Evolutionary conservation across 2,797 vertebrate genomes (phyloP).

Genomic region (Rallus crepitans): DNA sequence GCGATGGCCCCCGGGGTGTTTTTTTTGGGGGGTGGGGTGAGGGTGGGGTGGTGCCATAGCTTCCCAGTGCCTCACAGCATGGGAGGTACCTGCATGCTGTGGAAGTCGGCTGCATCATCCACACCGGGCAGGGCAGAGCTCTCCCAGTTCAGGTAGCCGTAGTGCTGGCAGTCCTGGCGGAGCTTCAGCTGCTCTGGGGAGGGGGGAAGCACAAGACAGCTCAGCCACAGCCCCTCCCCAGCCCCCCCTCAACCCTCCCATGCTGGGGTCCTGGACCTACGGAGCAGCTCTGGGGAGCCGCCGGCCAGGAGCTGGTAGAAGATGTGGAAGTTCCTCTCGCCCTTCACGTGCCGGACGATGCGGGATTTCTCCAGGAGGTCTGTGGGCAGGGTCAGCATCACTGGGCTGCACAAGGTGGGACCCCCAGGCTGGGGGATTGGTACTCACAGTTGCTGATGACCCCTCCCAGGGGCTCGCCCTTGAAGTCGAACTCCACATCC

Average conservation of each 20-base stretch:
- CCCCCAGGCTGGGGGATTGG: fast-evolving
- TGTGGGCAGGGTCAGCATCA: background rate
- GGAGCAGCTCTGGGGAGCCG: slow-evolving; percentile 73
- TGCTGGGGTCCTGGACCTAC: slow-evolving; percentile 54
- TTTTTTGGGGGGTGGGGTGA: fast-evolving
- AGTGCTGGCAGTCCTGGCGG: slow-evolving; percentile 41
- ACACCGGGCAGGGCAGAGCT: slow-evolving; percentile 32
- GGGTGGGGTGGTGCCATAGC: fast-evolving
- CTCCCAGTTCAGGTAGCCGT: slow-evolving; percentile 72
- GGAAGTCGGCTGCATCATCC: slow-evolving; percentile 77
- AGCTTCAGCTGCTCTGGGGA: slow-evolving; percentile 78
- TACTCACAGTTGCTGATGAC: slow-evolving; percentile 85
- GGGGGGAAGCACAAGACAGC: background rate
- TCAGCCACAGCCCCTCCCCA: background rate
- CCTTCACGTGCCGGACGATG: slow-evolving; percentile 79
- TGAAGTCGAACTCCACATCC: slow-evolving; percentile 87
- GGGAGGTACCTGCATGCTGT: slow-evolving; percentile 66
- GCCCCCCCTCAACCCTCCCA: fast-evolving
- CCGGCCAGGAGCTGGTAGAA: slow-evolving; percentile 85
- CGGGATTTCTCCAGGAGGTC: slow-evolving; percentile 86
- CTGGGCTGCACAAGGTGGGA: fast-evolving
- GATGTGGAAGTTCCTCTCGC: slow-evolving; percentile 85
- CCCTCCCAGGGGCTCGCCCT: slow-evolving; percentile 82
- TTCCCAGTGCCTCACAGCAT: no score
- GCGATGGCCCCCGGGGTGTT: background rate